Evolutionary conservation across 1,140 invertebrate species (phyloP), one percentile per base, ranked within the genome.

Genomic region (Pseudomyrmex dendroicus): DNA sequence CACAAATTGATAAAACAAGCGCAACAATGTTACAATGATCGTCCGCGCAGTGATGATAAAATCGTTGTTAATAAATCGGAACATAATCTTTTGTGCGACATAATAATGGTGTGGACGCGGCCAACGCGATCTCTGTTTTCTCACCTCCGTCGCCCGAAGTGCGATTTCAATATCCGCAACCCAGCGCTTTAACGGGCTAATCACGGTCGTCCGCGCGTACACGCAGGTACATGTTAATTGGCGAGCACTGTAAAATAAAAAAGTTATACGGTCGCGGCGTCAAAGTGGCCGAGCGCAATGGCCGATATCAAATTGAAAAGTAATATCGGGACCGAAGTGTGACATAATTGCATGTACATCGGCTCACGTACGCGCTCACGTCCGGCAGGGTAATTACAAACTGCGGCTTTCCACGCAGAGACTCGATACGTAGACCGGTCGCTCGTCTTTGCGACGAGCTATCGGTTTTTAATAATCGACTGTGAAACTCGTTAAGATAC

Each of bases 381-480:
- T 89, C 78, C 87, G 77, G 87, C 74, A 83, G 9, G 78, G 78
- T 89, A 89, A 89, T 89, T 89, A 86, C 85, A 83, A 89, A 84
- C 67, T 62, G 67, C 59, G 59, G 48, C 70, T 73, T 52, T 13
- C 25, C 57, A 62, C 44, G 35, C 68, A 35, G 5, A 35, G 35
- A 17, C 48, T 56, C 59, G 50, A 15, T 17, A 25, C 52, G 8
- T 25, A 10, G 50, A 64, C 56, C 80, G 20, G 59, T 73, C 52
- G 52, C 35, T 35, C 13, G 59, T 72, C 61, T 50, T 50, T 59
- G 17, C 20, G 66, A 52, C 52, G 20, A 59, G 64, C 83, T 86
- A 88, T 89, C 89, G 88, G 62, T 76, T 88, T 88, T 89, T 89
- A 90, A 90, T 89, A 89, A 90, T 86, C 89, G 66, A n/a, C 54